Percentiles rank a stretch among this genome's conserved stretches.
Conservation (phyloP, 2,888 invertebrate species). For the Thumatha senex region DNA sequence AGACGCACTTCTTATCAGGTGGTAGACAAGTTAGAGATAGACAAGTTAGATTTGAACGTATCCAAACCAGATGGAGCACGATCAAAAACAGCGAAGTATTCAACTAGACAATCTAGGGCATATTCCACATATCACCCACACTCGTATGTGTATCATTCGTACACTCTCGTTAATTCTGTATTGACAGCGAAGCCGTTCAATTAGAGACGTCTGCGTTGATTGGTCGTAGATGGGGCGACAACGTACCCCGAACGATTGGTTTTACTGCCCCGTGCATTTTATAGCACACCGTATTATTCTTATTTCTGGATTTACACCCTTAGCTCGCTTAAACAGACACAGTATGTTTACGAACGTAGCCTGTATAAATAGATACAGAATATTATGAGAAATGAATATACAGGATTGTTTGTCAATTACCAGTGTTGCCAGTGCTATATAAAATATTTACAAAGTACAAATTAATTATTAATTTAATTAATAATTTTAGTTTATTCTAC, state of each 20-base stretch:
- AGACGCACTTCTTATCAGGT: no score
- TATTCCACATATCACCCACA: no score
- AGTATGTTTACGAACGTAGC: background rate
- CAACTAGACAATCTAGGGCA: background rate
- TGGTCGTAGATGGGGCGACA: constrained; percentile 51
- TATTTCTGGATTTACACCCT: constrained; percentile 39
- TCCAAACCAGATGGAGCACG: no score
- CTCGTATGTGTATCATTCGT: constrained; percentile 29
- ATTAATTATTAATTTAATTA: no score
- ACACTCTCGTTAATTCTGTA: constrained; percentile 32
- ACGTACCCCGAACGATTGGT: constrained; percentile 46
- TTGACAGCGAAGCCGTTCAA: constrained; percentile 36
- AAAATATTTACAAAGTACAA: background rate
- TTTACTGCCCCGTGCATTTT: constrained; percentile 64
- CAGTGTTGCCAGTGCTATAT: background rate
- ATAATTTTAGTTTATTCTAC: no score
- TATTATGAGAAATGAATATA: no score
- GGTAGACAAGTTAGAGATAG: no score
- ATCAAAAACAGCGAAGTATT: background rate
- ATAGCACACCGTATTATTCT: constrained; percentile 50
- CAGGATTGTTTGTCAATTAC: no score
- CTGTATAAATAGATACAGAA: background rate
- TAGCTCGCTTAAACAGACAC: constrained; percentile 3
- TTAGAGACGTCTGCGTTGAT: constrained; percentile 54
- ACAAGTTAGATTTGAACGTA: no score